Evolutionary conservation across 2,797 vertebrate genomes (phyloP).

Genomic region (Choloepus didactylus): DNA sequence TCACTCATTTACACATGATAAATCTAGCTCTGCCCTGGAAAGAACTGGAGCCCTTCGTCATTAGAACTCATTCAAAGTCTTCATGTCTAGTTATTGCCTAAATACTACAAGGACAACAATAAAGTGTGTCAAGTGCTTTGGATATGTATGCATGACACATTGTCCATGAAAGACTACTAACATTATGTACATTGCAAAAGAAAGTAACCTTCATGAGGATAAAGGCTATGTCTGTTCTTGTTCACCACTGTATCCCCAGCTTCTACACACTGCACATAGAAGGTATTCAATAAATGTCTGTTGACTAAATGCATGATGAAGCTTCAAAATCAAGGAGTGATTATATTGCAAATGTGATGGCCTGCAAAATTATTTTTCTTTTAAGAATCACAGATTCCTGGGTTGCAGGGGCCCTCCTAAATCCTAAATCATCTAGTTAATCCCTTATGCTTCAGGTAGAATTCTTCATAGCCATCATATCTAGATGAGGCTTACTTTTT

Average conservation of each 20-base stretch:
- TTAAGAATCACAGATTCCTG: background rate
- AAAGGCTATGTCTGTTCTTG: background rate
- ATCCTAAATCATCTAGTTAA: background rate
- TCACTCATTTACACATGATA: background rate
- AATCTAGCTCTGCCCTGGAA: background rate
- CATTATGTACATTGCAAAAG: accelerated
- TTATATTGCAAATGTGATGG: background rate
- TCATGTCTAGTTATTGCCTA: background rate
- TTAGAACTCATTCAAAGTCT: background rate
- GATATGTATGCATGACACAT: background rate
- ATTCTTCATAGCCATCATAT: background rate
- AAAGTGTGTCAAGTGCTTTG: background rate
- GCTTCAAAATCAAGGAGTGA: background rate
- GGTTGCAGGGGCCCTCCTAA: background rate
- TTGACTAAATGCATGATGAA: background rate
- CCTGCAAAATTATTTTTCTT: background rate
- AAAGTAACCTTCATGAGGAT: background rate
- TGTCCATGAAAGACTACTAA: background rate
- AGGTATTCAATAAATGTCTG: background rate
- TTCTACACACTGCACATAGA: background rate
- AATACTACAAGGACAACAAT: background rate
- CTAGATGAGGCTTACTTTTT: background rate
- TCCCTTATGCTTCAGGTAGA: background rate
- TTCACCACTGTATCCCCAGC: no score
- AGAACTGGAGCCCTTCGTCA: background rate